phyloP scores from a whole-genome alignment of 2,888 invertebrate species.

The Machimus rusticus region DNA sequence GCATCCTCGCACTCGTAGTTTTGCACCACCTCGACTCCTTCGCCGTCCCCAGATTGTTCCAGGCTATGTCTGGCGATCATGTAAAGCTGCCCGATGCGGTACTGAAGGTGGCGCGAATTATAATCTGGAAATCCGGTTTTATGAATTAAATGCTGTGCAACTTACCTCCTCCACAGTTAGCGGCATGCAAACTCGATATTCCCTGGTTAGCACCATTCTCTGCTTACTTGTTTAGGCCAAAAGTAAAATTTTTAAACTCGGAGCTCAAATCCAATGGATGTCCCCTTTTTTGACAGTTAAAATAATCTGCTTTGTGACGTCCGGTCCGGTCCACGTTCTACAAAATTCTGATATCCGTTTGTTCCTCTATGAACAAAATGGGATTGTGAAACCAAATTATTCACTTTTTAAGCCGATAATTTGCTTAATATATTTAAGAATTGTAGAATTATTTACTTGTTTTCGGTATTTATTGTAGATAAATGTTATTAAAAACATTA shows the following conservation, averaged over 20 bases:
- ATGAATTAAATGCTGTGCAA: constrained; percentile 38
- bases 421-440: background rate
- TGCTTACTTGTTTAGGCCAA: background rate
- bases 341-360: background rate
- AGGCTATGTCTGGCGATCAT: constrained; percentile 95
- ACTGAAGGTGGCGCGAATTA: constrained; percentile 66
- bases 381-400: background rate
- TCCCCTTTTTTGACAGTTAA: background rate
- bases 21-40: constrained; percentile 90
- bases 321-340: background rate
- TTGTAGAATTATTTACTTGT: background rate
- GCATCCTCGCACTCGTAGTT: constrained; percentile 83
- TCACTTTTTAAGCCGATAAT: background rate
- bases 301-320: background rate
- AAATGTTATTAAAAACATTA: background rate
- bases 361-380: background rate
- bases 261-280: background rate
- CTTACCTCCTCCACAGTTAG: constrained; percentile 88
- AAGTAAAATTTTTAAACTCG: background rate
- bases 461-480: background rate
- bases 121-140: background rate
- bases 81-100: constrained; percentile 89
- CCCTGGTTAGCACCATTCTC: constrained; percentile 84
- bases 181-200: constrained; percentile 93
- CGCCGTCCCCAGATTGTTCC: constrained; percentile 88